Evolutionary conservation across 2,113 vertebrate genomes (phyloP).

Genomic region (Menura novaehollandiae): DNA sequence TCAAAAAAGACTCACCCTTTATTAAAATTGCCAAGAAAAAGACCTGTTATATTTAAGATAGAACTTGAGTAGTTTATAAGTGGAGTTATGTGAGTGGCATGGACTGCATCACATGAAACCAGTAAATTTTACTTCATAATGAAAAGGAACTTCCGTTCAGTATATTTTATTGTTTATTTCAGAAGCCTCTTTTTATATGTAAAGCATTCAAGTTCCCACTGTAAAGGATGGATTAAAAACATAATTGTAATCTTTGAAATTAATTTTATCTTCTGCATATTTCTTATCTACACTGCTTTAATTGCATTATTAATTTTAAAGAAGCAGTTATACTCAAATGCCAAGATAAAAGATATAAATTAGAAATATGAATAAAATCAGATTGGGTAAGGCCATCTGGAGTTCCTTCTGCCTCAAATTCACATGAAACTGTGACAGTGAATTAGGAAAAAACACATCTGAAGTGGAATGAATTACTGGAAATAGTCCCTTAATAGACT

Average conservation of each 20-base stretch:
- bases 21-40: neutral
- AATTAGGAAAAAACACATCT: neutral
- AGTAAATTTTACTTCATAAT: neutral
- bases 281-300: neutral
- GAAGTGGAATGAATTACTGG: neutral
- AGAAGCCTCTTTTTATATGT: neutral
- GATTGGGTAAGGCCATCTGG: conserved; percentile 13
- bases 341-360: neutral
- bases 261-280: neutral
- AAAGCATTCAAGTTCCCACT: neutral
- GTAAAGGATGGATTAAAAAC: neutral
- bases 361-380: conserved; percentile 13
- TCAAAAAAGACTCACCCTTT: neutral
- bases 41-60: neutral
- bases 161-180: neutral
- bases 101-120: neutral
- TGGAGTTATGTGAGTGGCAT: neutral
- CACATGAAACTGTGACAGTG: neutral
- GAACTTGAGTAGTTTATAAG: neutral
- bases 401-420: conserved; percentile 35
- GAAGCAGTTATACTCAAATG: neutral
- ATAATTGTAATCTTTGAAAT: neutral
- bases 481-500: neutral
- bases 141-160: neutral
- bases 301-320: conserved; percentile 25